Base-by-base conservation (phyloP, 1,140 invertebrate species). In the Trialeurodes vaporariorum region DNA sequence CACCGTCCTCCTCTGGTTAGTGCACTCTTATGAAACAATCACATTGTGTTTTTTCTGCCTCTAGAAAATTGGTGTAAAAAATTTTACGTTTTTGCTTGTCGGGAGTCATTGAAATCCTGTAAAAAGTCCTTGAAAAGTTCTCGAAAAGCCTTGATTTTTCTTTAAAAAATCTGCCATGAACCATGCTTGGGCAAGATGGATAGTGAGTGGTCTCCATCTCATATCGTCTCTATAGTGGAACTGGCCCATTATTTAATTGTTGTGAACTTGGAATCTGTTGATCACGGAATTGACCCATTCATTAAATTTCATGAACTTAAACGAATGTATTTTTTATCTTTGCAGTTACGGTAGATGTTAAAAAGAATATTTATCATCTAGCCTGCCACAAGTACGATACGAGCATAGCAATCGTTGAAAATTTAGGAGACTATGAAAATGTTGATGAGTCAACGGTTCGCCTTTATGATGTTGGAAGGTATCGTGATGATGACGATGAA, bases 281-380 rank as follows among this genome's bases (percentile, higher is more conserved):
- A 27, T 25, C 13, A 27, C 2, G 24, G 24, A 25, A 58, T 25
- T 25, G 34, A 40, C 17, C 12, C 23, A 24, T 59, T 25, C 12
- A 59, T 65, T 23, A 59, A n/a, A 25, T 25, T 27, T 61, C 49
- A 5, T 21, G 2, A 23, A 25, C 2, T 27, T 27, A 27, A 13
- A 27, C 24, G n/a, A 12, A 63, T 63, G 17, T 27, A 11, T 59
- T 13, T 66, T 25, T 59, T 61, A 34, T 59, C 66, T 71, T 76
- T 78, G 25, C 77, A 89, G 91, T 92, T 0, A 96, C 94, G 0
- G 87, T 91, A 69, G 93, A 96, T 80, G 88, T 94, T 2, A 93
- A 92, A 76, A 84, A 86, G 76, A 93, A 85, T 74, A 89, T 89
- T 76, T 89, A 86, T 74, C 85, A 88, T 74, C 77, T 94, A 67